Percentiles rank a stretch among this genome's conserved stretches.
Evolutionary conservation across 35 echinoderm and acorn worm genomes (phyloP).

Genomic region (Heliocidaris tuberculata): DNA sequence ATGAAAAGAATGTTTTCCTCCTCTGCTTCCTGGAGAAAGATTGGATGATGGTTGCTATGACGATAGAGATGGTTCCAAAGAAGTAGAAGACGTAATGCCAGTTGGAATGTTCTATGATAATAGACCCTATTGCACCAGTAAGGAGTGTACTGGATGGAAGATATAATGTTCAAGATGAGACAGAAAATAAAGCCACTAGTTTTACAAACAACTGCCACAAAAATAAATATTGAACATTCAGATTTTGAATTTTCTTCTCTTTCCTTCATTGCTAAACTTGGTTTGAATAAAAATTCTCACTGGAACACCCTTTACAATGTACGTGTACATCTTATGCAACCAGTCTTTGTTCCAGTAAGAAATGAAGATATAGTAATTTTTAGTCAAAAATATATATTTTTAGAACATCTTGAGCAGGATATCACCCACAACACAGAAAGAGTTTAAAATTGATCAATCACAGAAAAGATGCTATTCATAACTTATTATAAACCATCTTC

Average conservation of each 20-base stretch:
- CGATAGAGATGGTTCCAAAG: constrained; percentile 69
- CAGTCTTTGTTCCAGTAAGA: no score
- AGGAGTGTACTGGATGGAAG: constrained; percentile 70
- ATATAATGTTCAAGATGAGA: neutral
- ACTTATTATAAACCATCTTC: no score
- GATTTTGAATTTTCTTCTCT: neutral
- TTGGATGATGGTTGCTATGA: constrained; percentile 53
- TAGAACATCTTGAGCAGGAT: no score
- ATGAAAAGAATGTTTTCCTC: constrained; percentile 45
- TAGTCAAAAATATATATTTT: no score
- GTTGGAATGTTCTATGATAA: constrained; percentile 71
- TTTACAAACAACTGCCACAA: neutral
- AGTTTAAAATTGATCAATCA: no score
- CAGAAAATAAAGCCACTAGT: neutral
- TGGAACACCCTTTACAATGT: no score
- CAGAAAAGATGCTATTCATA: no score
- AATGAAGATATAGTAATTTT: no score
- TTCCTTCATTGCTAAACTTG: neutral
- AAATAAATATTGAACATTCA: neutral
- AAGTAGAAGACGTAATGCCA: constrained; percentile 91
- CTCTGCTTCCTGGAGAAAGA: constrained; percentile 57
- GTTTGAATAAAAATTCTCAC: no score
- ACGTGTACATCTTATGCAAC: no score
- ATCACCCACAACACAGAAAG: no score
- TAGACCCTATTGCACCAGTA: constrained; percentile 79